Conservation (phyloP, 2,113 vertebrate species). For the Eudorcas thomsonii region DNA sequence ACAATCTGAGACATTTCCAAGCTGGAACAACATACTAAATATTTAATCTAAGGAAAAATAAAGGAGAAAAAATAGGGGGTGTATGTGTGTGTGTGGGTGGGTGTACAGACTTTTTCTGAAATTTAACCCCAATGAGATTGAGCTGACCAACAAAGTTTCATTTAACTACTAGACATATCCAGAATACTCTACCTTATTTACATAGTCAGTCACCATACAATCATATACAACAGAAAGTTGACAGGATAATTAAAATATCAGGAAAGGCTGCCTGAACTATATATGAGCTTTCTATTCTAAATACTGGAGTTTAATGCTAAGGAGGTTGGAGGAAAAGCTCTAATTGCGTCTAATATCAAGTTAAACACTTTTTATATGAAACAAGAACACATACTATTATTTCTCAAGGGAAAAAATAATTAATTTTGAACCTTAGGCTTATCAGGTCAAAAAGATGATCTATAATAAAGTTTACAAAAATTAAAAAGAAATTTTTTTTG, state of each 20-base stretch:
- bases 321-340: background rate
- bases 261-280: slow-evolving; percentile 69
- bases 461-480: background rate
- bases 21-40: slow-evolving; percentile 68
- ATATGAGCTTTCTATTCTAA: slow-evolving; percentile 61
- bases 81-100: background rate
- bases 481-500: background rate
- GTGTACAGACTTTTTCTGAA: slow-evolving; percentile 51
- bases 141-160: slow-evolving; percentile 69
- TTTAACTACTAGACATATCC: slow-evolving; percentile 67
- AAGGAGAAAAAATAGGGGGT: background rate
- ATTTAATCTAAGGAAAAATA: slow-evolving; percentile 70
- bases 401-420: slow-evolving; percentile 42
- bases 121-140: slow-evolving; percentile 62
- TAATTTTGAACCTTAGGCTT: slow-evolving; percentile 44
- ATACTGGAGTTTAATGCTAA: slow-evolving; percentile 68
- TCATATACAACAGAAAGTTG: slow-evolving; percentile 71
- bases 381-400: background rate
- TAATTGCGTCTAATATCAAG: slow-evolving; percentile 38
- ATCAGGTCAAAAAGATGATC: slow-evolving; percentile 34
- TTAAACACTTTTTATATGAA: slow-evolving; percentile 31
- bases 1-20: slow-evolving; percentile 62
- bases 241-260: slow-evolving; percentile 75
- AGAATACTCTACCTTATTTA: slow-evolving; percentile 73
- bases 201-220: slow-evolving; percentile 73